phyloP scores from a whole-genome alignment of 30 jellyfish, hydroid and myxozoan genomes.

The Chrysaora quinquecirrha region DNA sequence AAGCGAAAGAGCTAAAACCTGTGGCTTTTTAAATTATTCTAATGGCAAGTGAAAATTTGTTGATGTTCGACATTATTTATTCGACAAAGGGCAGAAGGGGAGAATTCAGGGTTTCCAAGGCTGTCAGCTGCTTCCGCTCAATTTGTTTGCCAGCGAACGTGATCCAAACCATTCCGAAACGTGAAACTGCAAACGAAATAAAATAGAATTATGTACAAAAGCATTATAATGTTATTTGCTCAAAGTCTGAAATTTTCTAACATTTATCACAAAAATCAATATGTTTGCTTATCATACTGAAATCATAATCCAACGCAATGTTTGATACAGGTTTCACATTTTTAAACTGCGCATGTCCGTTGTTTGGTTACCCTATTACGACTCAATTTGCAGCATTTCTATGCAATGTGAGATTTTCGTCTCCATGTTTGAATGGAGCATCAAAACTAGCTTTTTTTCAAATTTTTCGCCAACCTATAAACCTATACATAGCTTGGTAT shows the following conservation, averaged over 20 bases:
- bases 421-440: too few species aligned
- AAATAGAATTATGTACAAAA: not conserved
- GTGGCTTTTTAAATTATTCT: not conserved
- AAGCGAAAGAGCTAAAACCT: not conserved
- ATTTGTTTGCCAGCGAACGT: not conserved
- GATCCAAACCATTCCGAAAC: not conserved
- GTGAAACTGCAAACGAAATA: too few species aligned
- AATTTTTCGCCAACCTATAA: too few species aligned
- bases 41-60: not conserved
- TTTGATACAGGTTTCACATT: too few species aligned
- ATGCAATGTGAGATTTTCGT: too few species aligned
- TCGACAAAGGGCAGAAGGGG: not conserved
- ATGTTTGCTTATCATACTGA: not conserved
- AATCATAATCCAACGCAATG: not conserved
- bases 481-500: too few species aligned
- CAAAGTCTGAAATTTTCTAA: slow-evolving; percentile 1
- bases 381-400: too few species aligned
- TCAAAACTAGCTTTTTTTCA: too few species aligned
- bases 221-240: not conserved
- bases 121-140: not conserved
- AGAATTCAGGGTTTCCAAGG: not conserved
- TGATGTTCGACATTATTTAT: not conserved
- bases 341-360: too few species aligned
- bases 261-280: not conserved
- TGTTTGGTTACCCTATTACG: too few species aligned